These are phyloP conservation scores for Poeciliopsis infans DNA, from an alignment of 2,797 vertebrate genomes.

Conservation along the genomic window DNA sequence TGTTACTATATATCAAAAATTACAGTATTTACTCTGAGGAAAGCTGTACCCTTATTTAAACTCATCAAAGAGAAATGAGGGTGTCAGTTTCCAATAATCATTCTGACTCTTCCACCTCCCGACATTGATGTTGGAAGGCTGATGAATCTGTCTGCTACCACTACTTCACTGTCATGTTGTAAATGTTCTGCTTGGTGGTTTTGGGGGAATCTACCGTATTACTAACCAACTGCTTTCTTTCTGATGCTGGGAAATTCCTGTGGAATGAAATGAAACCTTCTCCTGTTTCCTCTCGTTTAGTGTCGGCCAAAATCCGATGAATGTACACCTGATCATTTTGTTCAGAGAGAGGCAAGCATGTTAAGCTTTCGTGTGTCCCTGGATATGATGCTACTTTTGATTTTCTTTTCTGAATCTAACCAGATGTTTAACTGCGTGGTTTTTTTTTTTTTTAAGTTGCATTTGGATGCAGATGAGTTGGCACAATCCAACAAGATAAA, in stretches of 20 bases:
- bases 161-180: conserved; percentile 25
- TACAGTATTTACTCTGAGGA: not conserved
- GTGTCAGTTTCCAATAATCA: not conserved
- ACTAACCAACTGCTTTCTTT: conserved; percentile 56
- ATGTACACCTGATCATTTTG: conserved; percentile 78
- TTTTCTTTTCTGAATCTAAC: conserved; percentile 42
- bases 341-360: conserved; percentile 82
- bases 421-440: conserved; percentile 67
- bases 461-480: conserved; percentile 27
- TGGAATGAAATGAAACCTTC: conserved; percentile 52
- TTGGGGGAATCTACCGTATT: not conserved
- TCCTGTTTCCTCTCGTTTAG: conserved; percentile 69
- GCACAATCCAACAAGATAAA: conserved; percentile 6
- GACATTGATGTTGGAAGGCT: not conserved
- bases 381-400: conserved; percentile 38
- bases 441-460: conserved; percentile 47
- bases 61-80: not conserved
- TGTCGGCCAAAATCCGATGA: conserved; percentile 74
- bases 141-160: conserved; percentile 13
- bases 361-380: conserved; percentile 55
- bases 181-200: conserved; percentile 18
- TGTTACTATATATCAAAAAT: not conserved
- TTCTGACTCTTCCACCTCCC: not conserved
- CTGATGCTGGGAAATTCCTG: not conserved
- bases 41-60: not conserved